phyloP scores from a whole-genome alignment of 2,888 invertebrate species.

The Diarsia dahlii region DNA sequence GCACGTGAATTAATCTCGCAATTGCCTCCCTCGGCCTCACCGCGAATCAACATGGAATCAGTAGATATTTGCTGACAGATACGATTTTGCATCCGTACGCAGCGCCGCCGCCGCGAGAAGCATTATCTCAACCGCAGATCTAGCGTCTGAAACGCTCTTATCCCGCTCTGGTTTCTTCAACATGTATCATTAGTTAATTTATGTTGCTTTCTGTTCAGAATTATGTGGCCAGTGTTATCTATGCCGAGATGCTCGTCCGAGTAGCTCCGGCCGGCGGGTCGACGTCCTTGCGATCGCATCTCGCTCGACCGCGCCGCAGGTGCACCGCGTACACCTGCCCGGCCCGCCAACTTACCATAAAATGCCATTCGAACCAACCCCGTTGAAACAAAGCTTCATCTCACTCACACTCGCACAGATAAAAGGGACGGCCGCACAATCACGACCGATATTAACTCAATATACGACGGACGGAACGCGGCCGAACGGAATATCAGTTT shows the following conservation, averaged over 20 bases:
- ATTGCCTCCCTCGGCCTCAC: slow-evolving; percentile 54
- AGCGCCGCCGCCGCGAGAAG: slow-evolving; percentile 69
- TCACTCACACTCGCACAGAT: slow-evolving; percentile 75
- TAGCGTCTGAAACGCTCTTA: slow-evolving; percentile 74
- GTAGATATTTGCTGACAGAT: slow-evolving; percentile 68
- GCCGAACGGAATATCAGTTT: slow-evolving; percentile 89
- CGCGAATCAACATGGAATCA: slow-evolving; percentile 59
- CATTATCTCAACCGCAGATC: slow-evolving; percentile 78
- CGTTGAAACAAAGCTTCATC: slow-evolving; percentile 83
- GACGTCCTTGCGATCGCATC: slow-evolving; percentile 88
- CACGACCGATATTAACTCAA: slow-evolving; percentile 90
- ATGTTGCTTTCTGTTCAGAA: slow-evolving; percentile 83
- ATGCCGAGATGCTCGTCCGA: slow-evolving; percentile 79
- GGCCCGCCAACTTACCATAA: slow-evolving; percentile 89
- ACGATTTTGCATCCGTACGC: slow-evolving; percentile 73
- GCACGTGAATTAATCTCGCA: slow-evolving; percentile 60
- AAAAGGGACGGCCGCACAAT: slow-evolving; percentile 84
- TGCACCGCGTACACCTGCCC: slow-evolving; percentile 88
- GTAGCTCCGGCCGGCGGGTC: slow-evolving; percentile 73
- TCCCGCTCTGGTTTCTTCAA: slow-evolving; percentile 76
- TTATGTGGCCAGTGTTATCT: slow-evolving; percentile 84
- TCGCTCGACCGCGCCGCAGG: slow-evolving; percentile 88
- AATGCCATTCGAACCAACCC: slow-evolving; percentile 89
- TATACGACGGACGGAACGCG: slow-evolving; percentile 86
- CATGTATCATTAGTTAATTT: slow-evolving; percentile 87